Conservation (phyloP, 2,113 vertebrate genomes). For the Cephalopterus ornatus region DNA sequence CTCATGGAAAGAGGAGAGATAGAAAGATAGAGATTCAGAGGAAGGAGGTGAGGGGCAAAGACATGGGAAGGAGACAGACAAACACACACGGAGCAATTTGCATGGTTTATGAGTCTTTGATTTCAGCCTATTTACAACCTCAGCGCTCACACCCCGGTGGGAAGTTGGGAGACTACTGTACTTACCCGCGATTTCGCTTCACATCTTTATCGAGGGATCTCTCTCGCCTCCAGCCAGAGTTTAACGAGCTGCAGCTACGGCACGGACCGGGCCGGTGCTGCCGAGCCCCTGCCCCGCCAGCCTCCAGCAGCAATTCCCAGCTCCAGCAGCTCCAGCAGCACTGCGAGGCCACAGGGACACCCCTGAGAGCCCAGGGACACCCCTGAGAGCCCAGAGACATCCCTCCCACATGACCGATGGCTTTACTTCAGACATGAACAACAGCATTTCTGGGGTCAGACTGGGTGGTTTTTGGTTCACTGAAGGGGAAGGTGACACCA, state of each 20-base stretch:
- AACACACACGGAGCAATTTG: conserved; percentile 51
- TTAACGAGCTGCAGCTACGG: neutral
- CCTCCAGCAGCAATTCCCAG: neutral
- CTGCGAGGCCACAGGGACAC: neutral
- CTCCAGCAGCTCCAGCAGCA: neutral
- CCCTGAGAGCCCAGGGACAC: neutral
- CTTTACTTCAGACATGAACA: accelerated
- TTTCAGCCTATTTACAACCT: conserved; percentile 53
- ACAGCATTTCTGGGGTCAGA: neutral
- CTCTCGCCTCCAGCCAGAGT: conserved; percentile 50
- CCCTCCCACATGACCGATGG: no score
- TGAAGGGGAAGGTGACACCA: neutral
- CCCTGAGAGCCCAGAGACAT: neutral
- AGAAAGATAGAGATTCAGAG: conserved; percentile 48
- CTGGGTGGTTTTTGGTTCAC: neutral
- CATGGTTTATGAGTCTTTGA: conserved; percentile 68
- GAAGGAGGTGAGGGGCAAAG: conserved; percentile 52
- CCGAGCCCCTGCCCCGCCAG: neutral
- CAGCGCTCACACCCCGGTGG: conserved; percentile 50
- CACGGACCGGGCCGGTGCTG: neutral
- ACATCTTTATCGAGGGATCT: conserved; percentile 57
- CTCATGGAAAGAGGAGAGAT: conserved; percentile 48
- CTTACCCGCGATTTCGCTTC: conserved; percentile 42
- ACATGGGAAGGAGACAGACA: conserved; percentile 60
- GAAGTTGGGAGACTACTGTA: conserved; percentile 50